Evolutionary conservation across 1,140 invertebrate genomes (phyloP).

Genomic region (Pseudomyrmex flavicornis): DNA sequence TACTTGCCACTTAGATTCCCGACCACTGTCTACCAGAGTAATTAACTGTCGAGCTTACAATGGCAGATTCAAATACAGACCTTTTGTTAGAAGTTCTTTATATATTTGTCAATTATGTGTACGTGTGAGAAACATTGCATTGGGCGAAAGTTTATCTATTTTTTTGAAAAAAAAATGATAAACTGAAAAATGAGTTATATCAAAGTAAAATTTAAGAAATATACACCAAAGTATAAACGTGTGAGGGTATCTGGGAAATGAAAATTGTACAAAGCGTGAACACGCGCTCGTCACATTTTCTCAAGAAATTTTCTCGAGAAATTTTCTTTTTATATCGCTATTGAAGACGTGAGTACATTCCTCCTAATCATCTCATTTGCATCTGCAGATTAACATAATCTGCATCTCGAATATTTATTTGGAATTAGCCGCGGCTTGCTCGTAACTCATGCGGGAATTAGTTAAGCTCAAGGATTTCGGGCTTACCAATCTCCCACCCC

Average conservation of each 20-base stretch:
- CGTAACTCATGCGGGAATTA: slow-evolving; percentile 85
- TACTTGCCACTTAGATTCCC: slow-evolving; percentile 81
- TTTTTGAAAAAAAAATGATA: not conserved
- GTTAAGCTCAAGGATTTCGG: slow-evolving; percentile 84
- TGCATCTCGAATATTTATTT: slow-evolving; percentile 86
- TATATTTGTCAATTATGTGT: slow-evolving; percentile 1
- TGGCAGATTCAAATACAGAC: slow-evolving; percentile 64
- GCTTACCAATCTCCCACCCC: slow-evolving; percentile 81
- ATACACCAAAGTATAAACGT: not conserved
- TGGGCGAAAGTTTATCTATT: not conserved
- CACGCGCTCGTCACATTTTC: not conserved
- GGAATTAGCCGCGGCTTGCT: slow-evolving; percentile 83
- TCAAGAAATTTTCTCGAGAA: not conserved
- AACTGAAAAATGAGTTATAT: not conserved
- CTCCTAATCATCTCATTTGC: slow-evolving; percentile 80
- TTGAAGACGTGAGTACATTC: slow-evolving; percentile 42
- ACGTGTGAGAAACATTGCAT: too few relatives aligned
- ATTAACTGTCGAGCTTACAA: slow-evolving; percentile 76
- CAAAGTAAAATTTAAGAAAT: not conserved
- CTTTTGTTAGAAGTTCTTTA: slow-evolving; percentile 30
- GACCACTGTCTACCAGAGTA: slow-evolving; percentile 64
- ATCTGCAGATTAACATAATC: slow-evolving; percentile 85
- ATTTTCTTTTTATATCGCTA: not conserved
- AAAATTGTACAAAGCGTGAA: not conserved
- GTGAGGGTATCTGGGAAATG: not conserved